Conservation (phyloP, 2,113 vertebrate genomes). For the Bujurquina vittata region DNA sequence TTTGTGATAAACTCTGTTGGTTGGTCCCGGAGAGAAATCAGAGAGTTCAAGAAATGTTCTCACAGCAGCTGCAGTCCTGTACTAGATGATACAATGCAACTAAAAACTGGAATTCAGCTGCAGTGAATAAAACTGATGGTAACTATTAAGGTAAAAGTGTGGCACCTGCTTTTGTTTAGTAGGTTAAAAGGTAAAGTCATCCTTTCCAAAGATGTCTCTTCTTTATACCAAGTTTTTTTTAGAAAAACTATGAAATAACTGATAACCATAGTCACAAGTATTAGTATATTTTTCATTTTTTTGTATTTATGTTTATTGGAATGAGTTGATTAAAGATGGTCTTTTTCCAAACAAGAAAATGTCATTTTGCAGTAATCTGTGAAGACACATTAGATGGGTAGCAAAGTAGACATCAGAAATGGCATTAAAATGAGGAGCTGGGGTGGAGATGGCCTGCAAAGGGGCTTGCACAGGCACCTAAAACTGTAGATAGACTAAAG, state of each 20-base stretch:
- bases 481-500: not conserved
- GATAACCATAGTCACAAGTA: not conserved
- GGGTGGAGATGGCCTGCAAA: not conserved
- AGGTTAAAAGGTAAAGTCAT: not conserved
- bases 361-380: not conserved
- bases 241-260: not conserved
- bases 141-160: too few relatives aligned
- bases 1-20: conserved; percentile 36
- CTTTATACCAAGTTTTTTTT: too few relatives aligned
- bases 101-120: not conserved
- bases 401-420: not conserved
- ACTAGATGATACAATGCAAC: not conserved
- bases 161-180: not conserved
- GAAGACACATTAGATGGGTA: not conserved
- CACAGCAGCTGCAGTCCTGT: conserved; percentile 2
- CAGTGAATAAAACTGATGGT: not conserved
- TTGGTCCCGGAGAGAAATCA: conserved; percentile 22
- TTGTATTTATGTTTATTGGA: not conserved
- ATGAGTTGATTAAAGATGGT: not conserved
- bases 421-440: not conserved
- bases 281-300: not conserved
- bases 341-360: not conserved
- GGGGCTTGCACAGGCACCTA: not conserved
- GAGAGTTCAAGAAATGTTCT: conserved; percentile 18
- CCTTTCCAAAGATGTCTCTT: not conserved